Evolutionary conservation across 2,888 invertebrate species (phyloP), one percentile per base, ranked within the genome.

Genomic region (Slavum lentiscoides): DNA sequence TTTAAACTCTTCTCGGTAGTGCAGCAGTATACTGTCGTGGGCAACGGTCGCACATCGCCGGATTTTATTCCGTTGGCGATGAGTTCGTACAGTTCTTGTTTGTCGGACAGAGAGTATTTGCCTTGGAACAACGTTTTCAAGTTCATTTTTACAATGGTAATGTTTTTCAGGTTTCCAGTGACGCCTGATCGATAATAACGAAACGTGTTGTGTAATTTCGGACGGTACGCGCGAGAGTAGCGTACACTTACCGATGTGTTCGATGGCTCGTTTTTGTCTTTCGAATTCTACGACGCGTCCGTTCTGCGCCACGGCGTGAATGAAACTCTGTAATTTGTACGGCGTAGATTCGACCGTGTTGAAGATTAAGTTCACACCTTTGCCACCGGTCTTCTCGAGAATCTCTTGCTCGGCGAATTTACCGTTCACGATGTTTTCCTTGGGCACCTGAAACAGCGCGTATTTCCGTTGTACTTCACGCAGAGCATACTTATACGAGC

Each of bases 361-460:
- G 82, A 99, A 89, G 53, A 98, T 94, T 43, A 98, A 88, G 87
- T 99, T 95, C 17, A 98, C 98, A 83, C 98, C 97, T 84, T 91
- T 91, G 58, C 98, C 98, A 83, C 91, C 88, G 0, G 97, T 98
- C 86, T 92, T 91, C 37, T 90, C 90, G 86, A 95, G 89, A 72
- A 99, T 89, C 84, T 96, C 89, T 87, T 94, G 94, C 88, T 98
- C 98, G 91, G 30, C 92, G 90, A 88, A 97, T 94, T 85, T 97
- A 91, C 67, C 95, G 87, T 97, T 96, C 85, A 95, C 95, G 87
- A 98, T 93, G 87, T 94, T 90, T 62, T 89, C 89, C 82, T 93
- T 93, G 67, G 89, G 90, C 83, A 98, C 88, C 87, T 91, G 88
- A 23, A 84, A 85, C 55, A 69, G 62, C 37, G 5, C 30, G 30